Percentiles rank a stretch among this genome's conserved stretches.
Evolutionary conservation across 2,797 vertebrate species (phyloP).

Genomic region (Rhynchonycteris naso): DNA sequence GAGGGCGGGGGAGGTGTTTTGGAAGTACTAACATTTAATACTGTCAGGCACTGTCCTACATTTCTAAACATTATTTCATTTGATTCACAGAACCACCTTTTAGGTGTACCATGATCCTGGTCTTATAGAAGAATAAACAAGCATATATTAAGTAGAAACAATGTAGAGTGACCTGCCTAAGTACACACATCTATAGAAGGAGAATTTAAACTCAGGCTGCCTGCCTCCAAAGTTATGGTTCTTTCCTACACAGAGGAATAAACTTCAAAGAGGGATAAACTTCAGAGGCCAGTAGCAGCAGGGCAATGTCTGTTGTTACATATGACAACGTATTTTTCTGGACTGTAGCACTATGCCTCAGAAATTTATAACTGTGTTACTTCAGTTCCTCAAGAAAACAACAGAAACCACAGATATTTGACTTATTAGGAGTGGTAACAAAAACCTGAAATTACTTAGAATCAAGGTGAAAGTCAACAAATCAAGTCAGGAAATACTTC

Average conservation of each 20-base stretch:
- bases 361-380: not conserved
- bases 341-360: not conserved
- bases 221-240: not conserved
- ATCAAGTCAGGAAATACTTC: not conserved
- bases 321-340: not conserved
- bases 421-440: not conserved
- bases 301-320: not conserved
- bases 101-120: not conserved
- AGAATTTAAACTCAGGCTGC: not conserved
- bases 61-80: not conserved
- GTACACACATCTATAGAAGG: not conserved
- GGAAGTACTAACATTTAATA: not conserved
- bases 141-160: too few species aligned
- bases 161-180: not conserved
- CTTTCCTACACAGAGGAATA: not conserved
- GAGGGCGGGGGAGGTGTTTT: not conserved
- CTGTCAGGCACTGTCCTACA: not conserved
- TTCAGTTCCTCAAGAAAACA: conserved; percentile 14
- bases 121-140: not conserved
- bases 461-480: conserved; percentile 45
- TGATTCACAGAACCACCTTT: not conserved
- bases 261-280: not conserved
- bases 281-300: not conserved
- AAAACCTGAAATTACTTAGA: not conserved
- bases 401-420: not conserved